Evolutionary conservation across 1,140 invertebrate genomes (phyloP).

Genomic region (Armadillidium nasatum): DNA sequence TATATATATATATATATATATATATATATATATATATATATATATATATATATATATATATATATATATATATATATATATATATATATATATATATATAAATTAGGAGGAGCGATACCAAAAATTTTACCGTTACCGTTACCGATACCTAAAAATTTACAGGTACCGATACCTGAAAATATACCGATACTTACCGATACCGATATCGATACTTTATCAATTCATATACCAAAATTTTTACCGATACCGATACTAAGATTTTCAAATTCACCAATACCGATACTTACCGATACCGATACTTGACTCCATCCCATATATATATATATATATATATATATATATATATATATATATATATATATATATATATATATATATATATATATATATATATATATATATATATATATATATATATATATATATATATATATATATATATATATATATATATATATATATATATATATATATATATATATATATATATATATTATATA

Average conservation of each 20-base stretch:
- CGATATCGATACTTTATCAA: background rate
- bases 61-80: slow-evolving; percentile 6
- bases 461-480: background rate
- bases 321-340: background rate
- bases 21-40: slow-evolving; percentile 6
- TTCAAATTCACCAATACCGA: too few species aligned
- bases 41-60: background rate
- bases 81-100: slow-evolving; percentile 6
- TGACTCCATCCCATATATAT: too few species aligned
- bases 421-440: background rate
- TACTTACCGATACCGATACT: too few species aligned
- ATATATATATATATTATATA: slow-evolving; percentile 6
- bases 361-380: slow-evolving; percentile 6
- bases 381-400: slow-evolving; percentile 2
- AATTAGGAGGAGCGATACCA: too few species aligned
- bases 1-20: slow-evolving; percentile 6
- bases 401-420: slow-evolving; percentile 2
- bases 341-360: slow-evolving; percentile 1
- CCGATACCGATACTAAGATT: too few species aligned
- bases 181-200: too few species aligned
- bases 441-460: background rate
- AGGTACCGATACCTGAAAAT: too few species aligned
- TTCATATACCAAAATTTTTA: background rate
- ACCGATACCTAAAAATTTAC: too few species aligned
- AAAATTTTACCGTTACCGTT: too few species aligned